Conservation (phyloP, 64 coral and sea anemone genomes). For the Pocillopora damicornis region DNA sequence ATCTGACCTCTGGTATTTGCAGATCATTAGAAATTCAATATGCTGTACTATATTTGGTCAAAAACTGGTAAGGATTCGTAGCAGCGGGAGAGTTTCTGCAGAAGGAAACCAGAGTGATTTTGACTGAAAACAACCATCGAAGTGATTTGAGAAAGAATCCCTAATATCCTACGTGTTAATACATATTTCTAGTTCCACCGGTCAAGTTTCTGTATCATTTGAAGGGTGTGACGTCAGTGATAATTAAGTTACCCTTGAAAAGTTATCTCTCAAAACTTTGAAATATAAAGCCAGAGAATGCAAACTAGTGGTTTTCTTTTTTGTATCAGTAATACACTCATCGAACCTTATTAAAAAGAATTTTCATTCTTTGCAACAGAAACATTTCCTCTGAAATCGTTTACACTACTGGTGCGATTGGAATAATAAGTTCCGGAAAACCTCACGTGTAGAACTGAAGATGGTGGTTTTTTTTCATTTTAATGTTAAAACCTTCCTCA, state of each 20-base stretch:
- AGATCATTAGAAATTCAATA: neutral
- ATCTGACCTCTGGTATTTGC: neutral
- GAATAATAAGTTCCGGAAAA: neutral
- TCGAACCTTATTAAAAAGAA: neutral
- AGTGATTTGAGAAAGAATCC: constrained; percentile 19
- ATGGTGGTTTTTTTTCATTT: neutral
- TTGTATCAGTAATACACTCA: neutral
- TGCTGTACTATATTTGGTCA: too few species aligned
- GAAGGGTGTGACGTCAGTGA: neutral
- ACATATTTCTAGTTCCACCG: constrained; percentile 11
- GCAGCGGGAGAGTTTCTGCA: neutral
- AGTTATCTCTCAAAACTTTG: neutral
- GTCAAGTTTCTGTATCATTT: neutral
- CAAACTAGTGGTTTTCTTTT: neutral
- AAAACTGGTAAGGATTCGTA: neutral
- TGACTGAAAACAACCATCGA: constrained; percentile 16
- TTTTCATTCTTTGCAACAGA: neutral
- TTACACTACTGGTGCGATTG: neutral
- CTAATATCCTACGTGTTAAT: neutral
- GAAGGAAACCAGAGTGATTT: neutral
- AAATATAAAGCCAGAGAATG: neutral
- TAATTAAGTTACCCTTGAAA: neutral
- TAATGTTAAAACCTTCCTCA: too few species aligned
- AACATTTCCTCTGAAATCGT: neutral
- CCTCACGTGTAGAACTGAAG: neutral